Evolutionary conservation across 2,797 vertebrate species (phyloP).

Genomic region (Urophycis tenuis): DNA sequence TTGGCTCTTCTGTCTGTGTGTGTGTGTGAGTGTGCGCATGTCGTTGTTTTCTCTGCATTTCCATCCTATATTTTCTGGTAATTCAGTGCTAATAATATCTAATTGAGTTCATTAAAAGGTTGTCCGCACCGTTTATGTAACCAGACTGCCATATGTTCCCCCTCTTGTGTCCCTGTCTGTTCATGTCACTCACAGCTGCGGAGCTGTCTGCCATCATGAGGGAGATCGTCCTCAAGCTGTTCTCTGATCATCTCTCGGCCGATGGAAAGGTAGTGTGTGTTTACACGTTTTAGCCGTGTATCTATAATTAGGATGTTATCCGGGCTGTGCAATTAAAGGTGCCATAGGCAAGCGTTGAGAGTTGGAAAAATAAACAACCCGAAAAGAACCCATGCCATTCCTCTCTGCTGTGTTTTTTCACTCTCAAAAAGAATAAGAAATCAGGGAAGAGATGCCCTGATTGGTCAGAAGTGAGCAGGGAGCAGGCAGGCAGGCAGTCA

Average conservation of each 20-base stretch:
- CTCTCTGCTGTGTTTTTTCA: too few species aligned
- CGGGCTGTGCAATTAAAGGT: too few species aligned
- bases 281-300: neutral
- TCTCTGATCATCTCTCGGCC: slow-evolving; percentile 72
- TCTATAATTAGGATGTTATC: neutral
- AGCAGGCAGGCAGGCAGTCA: too few species aligned
- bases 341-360: too few species aligned
- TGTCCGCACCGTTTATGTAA: neutral
- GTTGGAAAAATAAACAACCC: too few species aligned
- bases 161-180: neutral
- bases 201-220: slow-evolving; percentile 68
- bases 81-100: neutral
- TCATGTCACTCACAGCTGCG: slow-evolving; percentile 53
- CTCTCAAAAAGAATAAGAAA: too few species aligned
- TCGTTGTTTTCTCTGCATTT: neutral
- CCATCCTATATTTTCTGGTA: neutral
- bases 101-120: neutral
- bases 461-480: too few species aligned
- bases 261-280: slow-evolving; percentile 72
- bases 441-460: too few species aligned
- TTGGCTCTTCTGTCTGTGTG: neutral
- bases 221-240: slow-evolving; percentile 72
- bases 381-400: too few species aligned
- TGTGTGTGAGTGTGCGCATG: neutral
- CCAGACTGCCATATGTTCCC: neutral